These are phyloP conservation scores for Perizoma affinitatum DNA, from an alignment of 2,888 invertebrate genomes.

Conservation along the genomic window DNA sequence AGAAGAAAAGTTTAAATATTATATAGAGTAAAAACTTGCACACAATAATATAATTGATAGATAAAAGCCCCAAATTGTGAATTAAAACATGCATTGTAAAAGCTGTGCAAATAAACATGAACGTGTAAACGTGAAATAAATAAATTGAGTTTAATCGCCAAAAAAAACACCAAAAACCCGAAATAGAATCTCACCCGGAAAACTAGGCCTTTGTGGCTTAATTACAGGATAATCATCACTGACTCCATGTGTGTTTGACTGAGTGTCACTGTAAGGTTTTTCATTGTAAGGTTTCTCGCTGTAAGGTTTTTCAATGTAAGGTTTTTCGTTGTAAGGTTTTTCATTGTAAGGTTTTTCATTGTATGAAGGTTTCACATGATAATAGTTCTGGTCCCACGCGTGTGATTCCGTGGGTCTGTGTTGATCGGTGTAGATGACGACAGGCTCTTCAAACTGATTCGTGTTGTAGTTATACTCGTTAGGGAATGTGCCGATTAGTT, in stretches of 20 bases:
- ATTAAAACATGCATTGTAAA: background rate
- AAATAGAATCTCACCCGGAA: slow-evolving; percentile 69
- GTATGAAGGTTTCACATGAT: slow-evolving; percentile 79
- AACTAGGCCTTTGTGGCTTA: slow-evolving; percentile 70
- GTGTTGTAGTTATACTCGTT: slow-evolving; percentile 78
- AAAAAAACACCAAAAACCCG: slow-evolving; percentile 35
- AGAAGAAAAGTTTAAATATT: too few species aligned
- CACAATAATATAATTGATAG: too few species aligned
- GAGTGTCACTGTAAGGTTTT: slow-evolving; percentile 37
- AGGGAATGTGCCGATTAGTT: slow-evolving; percentile 79
- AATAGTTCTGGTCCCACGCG: slow-evolving; percentile 63
- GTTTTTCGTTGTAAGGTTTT: slow-evolving; percentile 46
- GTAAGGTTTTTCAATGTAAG: slow-evolving; percentile 32
- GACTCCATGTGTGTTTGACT: slow-evolving; percentile 45
- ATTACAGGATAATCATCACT: slow-evolving; percentile 77
- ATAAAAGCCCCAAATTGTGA: too few species aligned
- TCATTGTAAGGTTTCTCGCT: slow-evolving; percentile 56
- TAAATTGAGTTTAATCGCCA: slow-evolving; percentile 47
- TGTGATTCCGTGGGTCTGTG: slow-evolving; percentile 63
- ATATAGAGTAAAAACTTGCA: too few species aligned
- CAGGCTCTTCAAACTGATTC: slow-evolving; percentile 77
- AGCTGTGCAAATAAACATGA: slow-evolving; percentile 4
- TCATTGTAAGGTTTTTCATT: slow-evolving; percentile 53
- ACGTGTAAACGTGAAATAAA: slow-evolving; percentile 4
- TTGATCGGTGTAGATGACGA: slow-evolving; percentile 77